These are phyloP conservation scores for Meloidogyne chitwoodi DNA, from an alignment of 1,140 invertebrate species.

Conservation along the genomic window DNA sequence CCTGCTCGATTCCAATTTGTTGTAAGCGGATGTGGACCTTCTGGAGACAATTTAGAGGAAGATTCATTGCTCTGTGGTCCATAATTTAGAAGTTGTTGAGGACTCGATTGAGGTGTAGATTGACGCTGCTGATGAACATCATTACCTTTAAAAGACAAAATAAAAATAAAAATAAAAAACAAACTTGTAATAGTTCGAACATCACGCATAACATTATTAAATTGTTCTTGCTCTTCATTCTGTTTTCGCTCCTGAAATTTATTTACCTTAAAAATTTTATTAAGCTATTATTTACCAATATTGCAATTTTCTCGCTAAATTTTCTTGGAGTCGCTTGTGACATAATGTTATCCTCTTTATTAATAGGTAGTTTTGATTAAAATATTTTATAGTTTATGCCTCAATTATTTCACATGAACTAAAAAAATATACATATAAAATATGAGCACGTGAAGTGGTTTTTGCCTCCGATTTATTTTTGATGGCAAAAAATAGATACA, in stretches of 20 bases:
- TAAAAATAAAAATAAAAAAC: not conserved
- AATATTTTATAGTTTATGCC: not conserved
- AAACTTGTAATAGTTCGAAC: constrained; percentile 44
- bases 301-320: constrained; percentile 59
- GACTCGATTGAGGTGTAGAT: constrained; percentile 9
- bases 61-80: not conserved
- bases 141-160: not conserved
- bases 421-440: not conserved
- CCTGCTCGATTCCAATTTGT: constrained; percentile 27
- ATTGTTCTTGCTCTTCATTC: constrained; percentile 51
- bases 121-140: constrained; percentile 6
- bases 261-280: not conserved
- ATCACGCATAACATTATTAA: constrained; percentile 54
- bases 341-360: constrained; percentile 19
- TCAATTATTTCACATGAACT: not conserved
- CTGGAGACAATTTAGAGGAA: constrained; percentile 18
- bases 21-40: constrained; percentile 30
- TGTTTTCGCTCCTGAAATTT: constrained; percentile 50
- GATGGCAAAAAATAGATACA: not conserved
- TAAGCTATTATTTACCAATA: constrained; percentile 16
- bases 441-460: not conserved
- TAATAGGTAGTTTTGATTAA: not conserved
- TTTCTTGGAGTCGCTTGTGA: constrained; percentile 56
- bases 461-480: not conserved
- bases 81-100: constrained; percentile 10